A percentile compares a stretch with the other conserved stretches of the same genome.
Evolutionary conservation across 2,888 invertebrate species (phyloP).

Genomic region (Galerucella nymphaeae): DNA sequence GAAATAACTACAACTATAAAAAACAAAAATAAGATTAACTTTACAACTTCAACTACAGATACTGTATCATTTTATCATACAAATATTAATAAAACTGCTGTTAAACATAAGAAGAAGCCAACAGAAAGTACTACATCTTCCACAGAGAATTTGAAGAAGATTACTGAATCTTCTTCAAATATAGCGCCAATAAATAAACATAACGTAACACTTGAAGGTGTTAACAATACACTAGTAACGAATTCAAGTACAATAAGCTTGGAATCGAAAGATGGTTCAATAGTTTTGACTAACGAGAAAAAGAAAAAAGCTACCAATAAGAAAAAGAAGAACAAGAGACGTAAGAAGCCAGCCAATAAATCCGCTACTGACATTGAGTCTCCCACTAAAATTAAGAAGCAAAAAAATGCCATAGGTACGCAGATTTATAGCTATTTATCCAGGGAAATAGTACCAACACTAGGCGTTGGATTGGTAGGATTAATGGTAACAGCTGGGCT

Average conservation of each 20-base stretch:
- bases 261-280: constrained; percentile 62
- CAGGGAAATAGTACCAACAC: constrained; percentile 83
- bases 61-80: background rate
- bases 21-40: background rate
- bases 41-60: background rate
- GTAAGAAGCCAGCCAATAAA: constrained; percentile 69
- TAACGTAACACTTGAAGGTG: background rate
- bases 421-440: constrained; percentile 83
- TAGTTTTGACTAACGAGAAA: constrained; percentile 53
- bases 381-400: constrained; percentile 54
- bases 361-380: constrained; percentile 54
- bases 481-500: constrained; percentile 79
- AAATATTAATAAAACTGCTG: background rate
- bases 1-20: constrained; percentile 37
- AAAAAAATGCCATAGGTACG: constrained; percentile 74
- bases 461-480: constrained; percentile 81
- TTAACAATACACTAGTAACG: background rate
- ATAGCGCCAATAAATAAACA: background rate
- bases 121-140: background rate
- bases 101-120: background rate
- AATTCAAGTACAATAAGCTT: constrained; percentile 39
- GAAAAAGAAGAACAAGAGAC: constrained; percentile 72
- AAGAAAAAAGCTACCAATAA: constrained; percentile 63
- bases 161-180: background rate
- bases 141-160: background rate